Percentiles rank a stretch among this genome's conserved stretches.
These are phyloP conservation scores for Caenorhabditis sp. DNA, from an alignment of 2,888 invertebrate genomes.

Conservation along the genomic window DNA sequence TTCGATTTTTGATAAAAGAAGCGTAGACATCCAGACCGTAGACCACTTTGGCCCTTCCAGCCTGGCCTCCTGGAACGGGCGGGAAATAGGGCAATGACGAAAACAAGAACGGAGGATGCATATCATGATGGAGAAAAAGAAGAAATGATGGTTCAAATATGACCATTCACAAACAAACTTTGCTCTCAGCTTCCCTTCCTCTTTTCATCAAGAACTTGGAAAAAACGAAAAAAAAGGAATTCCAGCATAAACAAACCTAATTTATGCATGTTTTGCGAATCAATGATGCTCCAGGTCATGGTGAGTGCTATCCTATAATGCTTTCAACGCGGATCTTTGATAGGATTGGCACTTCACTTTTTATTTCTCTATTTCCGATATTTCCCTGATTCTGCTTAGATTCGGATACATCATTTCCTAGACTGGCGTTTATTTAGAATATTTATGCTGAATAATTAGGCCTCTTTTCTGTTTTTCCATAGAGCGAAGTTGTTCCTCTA, in stretches of 20 bases:
- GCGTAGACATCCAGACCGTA: no score
- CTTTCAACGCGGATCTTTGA: slow-evolving; percentile 17
- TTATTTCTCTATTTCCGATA: slow-evolving; percentile 1
- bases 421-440: neutral
- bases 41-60: no score
- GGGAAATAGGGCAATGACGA: neutral
- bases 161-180: slow-evolving; percentile 36
- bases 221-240: slow-evolving; percentile 8
- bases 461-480: neutral
- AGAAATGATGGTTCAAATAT: slow-evolving; percentile 44
- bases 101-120: neutral
- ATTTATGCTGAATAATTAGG: slow-evolving; percentile 11
- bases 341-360: neutral
- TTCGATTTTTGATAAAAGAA: neutral
- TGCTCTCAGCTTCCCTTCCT: slow-evolving; percentile 21
- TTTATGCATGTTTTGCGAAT: slow-evolving; percentile 49
- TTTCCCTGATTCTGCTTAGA: neutral
- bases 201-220: neutral
- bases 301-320: slow-evolving; percentile 28
- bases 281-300: slow-evolving; percentile 22
- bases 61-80: neutral
- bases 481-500: neutral
- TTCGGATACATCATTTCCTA: slow-evolving; percentile 2
- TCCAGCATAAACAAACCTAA: slow-evolving; percentile 52
- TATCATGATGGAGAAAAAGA: slow-evolving; percentile 36